Base-by-base conservation (phyloP, 30 jellyfish, hydroid and myxozoan species). In the Hydra vulgaris region DNA sequence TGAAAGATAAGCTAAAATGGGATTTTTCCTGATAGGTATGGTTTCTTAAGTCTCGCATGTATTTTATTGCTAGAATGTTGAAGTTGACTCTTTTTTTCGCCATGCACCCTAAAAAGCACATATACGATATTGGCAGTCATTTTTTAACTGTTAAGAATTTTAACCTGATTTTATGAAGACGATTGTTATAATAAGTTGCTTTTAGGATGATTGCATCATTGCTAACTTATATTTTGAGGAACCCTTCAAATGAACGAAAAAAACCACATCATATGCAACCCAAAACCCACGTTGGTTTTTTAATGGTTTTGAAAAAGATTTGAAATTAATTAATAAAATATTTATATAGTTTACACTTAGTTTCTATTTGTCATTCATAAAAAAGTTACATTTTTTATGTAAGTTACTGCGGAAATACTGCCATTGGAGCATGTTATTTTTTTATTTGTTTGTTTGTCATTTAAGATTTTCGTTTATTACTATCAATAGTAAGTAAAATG, bases 171-270 rank as follows among this genome's bases (percentile, higher is more conserved):
- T 70, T 70, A 7, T 70, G 76, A 8, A 70, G 25, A 25, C 8
- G 76, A 70, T 70, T 7, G 76, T 70, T 70, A 70, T 70, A 70
- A 70, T 70, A 70, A 0, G 17, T 70, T 70, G 76, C 18, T 70
- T 18, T 70, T 70, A 17, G 18, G 12, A 70, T 70, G 76, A 61
- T 61, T 61, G 72, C 19, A 61, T 70, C 76, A 70, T 18, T 73
- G 81, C 81, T 21, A 73, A 73, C 81, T 73, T 73, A 73, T 22
- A 21, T 25, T 73, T 0, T 21, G 81, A 27, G 24, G 66, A 21
- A 73, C 66, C 17, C 81, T 25, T 25, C 81, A 0, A 73, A 7
- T 74, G 17, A 73, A 0, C 66, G 8, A 74, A 73, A 73, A 73
- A n/a, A 15, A 22, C 81, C 0, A 73, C 73, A 26, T 8, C 66